Percentiles rank a stretch among this genome's conserved stretches.
Evolutionary conservation across 2,113 vertebrate species (phyloP).

Genomic region (Oryzias woworae): DNA sequence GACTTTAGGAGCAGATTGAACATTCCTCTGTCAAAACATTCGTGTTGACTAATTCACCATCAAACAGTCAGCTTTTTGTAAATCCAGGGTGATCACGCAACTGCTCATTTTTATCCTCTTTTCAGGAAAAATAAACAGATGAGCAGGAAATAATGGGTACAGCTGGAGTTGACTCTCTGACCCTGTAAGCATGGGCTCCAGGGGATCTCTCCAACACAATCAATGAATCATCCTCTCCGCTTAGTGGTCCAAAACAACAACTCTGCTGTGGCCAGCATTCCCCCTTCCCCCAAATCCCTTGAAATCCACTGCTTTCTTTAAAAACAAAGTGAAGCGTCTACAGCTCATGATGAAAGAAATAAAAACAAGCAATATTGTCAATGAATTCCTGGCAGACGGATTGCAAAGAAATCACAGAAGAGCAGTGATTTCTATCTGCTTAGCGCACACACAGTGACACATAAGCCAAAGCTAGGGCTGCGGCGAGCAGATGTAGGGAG

Average conservation of each 20-base stretch:
- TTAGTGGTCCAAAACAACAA: neutral
- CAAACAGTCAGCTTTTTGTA: no score
- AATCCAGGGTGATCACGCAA: no score
- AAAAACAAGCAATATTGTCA: neutral
- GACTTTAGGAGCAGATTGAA: no score
- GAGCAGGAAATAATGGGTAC: no score
- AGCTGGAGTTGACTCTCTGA: conserved; percentile 15
- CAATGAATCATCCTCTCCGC: conserved; percentile 18
- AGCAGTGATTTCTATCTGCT: conserved; percentile 41
- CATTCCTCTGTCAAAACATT: no score
- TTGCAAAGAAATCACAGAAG: neutral
- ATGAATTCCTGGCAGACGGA: conserved; percentile 21
- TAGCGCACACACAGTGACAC: conserved; percentile 29
- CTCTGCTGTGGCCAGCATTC: neutral
- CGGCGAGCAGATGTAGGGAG: conserved; percentile 30
- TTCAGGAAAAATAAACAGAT: neutral
- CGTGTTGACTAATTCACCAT: no score
- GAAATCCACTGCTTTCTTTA: neutral
- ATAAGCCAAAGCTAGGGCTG: conserved; percentile 17
- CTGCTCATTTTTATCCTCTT: no score
- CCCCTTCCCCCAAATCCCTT: neutral
- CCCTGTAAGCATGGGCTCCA: neutral
- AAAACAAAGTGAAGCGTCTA: conserved; percentile 2
- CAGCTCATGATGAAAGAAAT: neutral
- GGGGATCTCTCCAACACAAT: conserved; percentile 4